Evolutionary conservation across 2,797 vertebrate species (phyloP), one percentile per base, ranked within the genome.

Genomic region (Melanotaenia maccullochi): DNA sequence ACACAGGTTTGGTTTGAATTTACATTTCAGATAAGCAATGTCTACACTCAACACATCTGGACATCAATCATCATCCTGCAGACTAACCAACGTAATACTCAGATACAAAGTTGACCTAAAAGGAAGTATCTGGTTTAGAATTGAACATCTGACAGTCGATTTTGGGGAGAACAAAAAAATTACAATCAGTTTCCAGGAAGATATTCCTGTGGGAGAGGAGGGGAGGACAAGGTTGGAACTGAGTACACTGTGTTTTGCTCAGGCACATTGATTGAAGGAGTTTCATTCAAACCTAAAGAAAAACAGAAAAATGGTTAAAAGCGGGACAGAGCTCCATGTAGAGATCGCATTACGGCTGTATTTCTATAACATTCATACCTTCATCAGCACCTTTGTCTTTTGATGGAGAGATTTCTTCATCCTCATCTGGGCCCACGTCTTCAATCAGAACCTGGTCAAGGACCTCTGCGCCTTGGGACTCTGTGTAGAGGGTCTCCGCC

Each of bases 271-370:
- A 79, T 79, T 35, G 51, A 57, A 9, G 81, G 38, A 35, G 81
- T 68, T 60, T 93, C 90, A 55, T 68, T 90, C 54, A 82, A 62
- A 89, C 90, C 97, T 97, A 44, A 35, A 91, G 81, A 71, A 63
- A 68, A 4, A 4, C 56, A 73, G 47, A 87, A 2, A 33, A 13
- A 54, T 0, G 58, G 5, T 33, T 36, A 8, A 38, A 30, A 11
- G 18, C 74, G 47, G 18, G 8, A 66, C 13, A 35, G 22, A 55
- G 6, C 18, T 25, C 14, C 9, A 0, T 54, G 64, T 52, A 4
- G 56, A 49, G 28, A 54, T 16, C 35, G 33, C 22, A 24, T 24
- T 55, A 30, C 25, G 4, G 25, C 33, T 60, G n/a, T 24, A 35
- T 66, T 60, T 78, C 11, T 20, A 52, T 20, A 16, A 4, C 18